A percentile compares a stretch with the other conserved stretches of the same genome.
phyloP scores from a whole-genome alignment of 2,888 invertebrate species.

The Drosophila paranaensis region DNA sequence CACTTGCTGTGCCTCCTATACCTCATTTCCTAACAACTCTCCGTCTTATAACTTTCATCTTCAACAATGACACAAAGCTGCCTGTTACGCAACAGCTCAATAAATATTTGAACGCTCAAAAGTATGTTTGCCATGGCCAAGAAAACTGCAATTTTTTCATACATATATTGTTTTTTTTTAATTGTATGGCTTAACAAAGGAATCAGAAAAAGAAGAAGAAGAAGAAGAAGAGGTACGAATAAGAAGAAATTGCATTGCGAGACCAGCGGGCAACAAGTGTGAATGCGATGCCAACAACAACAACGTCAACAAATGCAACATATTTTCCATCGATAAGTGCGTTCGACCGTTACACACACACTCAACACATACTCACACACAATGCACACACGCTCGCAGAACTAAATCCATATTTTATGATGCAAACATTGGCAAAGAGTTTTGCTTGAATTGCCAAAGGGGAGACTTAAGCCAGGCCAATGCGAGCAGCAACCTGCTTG shows the following conservation, averaged over 20 bases:
- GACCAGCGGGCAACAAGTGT: slow-evolving; percentile 55
- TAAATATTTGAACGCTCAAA: slow-evolving; percentile 9
- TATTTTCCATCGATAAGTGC: slow-evolving; percentile 42
- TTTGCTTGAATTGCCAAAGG: slow-evolving; percentile 41
- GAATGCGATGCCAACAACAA: slow-evolving; percentile 34
- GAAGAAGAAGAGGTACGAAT: too few relatives aligned
- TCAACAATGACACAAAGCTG: slow-evolving; percentile 26
- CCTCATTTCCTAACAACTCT: too few relatives aligned
- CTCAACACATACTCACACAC: slow-evolving; percentile 22
- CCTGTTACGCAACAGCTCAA: slow-evolving; percentile 16
- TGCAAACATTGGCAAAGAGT: slow-evolving; percentile 59
- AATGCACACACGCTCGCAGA: slow-evolving; percentile 19
- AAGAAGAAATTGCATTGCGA: neutral
- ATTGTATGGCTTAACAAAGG: neutral
- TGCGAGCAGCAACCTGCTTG: neutral
- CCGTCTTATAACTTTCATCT: neutral
- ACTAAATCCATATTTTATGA: slow-evolving; percentile 70
- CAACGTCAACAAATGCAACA: slow-evolving; percentile 20
- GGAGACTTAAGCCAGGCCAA: slow-evolving; percentile 7
- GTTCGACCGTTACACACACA: slow-evolving; percentile 33
- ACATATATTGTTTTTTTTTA: neutral
- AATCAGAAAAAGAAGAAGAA: neutral
- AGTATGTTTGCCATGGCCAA: slow-evolving; percentile 29
- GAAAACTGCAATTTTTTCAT: neutral
- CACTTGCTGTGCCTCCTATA: neutral